Evolutionary conservation across 2,797 vertebrate genomes (phyloP).

Genomic region (Pseudochaenichthys georgianus): DNA sequence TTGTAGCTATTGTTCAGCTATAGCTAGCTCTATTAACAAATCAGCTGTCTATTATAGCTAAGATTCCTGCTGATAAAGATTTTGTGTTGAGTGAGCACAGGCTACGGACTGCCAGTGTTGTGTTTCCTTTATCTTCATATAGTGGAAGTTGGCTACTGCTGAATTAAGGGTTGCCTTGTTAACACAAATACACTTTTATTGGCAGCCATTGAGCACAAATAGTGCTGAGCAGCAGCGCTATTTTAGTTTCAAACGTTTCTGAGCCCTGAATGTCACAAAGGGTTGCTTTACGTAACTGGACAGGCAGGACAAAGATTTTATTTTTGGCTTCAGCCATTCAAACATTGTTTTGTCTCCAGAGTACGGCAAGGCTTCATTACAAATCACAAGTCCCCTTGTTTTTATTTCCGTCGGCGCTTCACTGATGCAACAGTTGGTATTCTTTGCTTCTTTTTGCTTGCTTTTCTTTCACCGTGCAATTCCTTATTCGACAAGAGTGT

Average conservation of each 20-base stretch:
- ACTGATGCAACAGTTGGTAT: not conserved
- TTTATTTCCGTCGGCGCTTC: conserved; percentile 22
- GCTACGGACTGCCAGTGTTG: not conserved
- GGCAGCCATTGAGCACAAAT: not conserved
- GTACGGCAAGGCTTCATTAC: conserved; percentile 10
- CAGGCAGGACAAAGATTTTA: not conserved
- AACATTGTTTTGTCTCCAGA: conserved; percentile 12
- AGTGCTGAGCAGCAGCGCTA: not conserved
- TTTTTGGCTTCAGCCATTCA: conserved; percentile 3
- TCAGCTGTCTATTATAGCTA: not conserved
- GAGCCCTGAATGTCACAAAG: not conserved
- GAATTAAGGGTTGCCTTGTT: not conserved
- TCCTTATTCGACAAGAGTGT: not conserved
- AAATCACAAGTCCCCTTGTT: not conserved
- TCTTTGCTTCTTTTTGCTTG: conserved; percentile 3
- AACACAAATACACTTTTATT: not conserved
- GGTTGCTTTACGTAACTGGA: not conserved
- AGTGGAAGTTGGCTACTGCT: not conserved
- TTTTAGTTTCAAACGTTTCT: too few relatives aligned
- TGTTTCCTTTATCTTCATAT: not conserved
- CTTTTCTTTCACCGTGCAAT: conserved; percentile 16
- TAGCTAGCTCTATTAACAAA: not conserved
- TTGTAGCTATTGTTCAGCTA: not conserved
- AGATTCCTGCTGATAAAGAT: not conserved
- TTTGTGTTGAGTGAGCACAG: not conserved